Evolutionary conservation across 2,888 invertebrate genomes (phyloP), one percentile per base, ranked within the genome.

Genomic region (Mimumesa dahlbomi): DNA sequence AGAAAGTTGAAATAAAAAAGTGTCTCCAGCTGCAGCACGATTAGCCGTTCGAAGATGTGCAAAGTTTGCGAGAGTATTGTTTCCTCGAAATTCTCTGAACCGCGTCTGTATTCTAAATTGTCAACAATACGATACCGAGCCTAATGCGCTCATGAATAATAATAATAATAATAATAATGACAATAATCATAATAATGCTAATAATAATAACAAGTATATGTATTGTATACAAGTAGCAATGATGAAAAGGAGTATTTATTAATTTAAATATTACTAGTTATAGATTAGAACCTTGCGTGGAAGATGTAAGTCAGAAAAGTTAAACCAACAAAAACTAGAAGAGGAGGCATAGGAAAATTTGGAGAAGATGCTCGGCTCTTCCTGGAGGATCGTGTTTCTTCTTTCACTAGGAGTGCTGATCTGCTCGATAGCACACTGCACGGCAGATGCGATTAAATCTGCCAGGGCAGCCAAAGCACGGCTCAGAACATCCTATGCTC

Each of bases 291-390:
- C 38, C 45, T n/a, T 45, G 25, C 9, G 49, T 36, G 52, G 58
- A 74, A 64, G 67, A 84, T 80, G 79, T 73, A 67, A 75, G 67
- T 49, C 52, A 63, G 49, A 43, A 62, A 42, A 75, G 63, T 46
- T 70, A 73, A 78, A 58, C 31, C 31, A 46, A 14, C 34, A 70
- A 68, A 52, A 63, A 65, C 45, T 31, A 53, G 52, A 45, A 36
- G 57, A 68, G 63, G 63, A 66, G 72, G 72, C 59, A 77, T 42
- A 70, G 68, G 68, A 69, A 50, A 58, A 53, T 11, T 46, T 38
- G 42, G 69, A 59, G 77, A 88, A 84, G 80, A 88, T 88, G 88
- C 79, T 74, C 65, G 76, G 77, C 73, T 74, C 79, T 58, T 77
- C 75, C 59, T 65, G 79, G 53, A 76, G 79, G 72, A 71, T 80